Percentiles rank a stretch among this genome's conserved stretches.
Evolutionary conservation across 1,140 invertebrate genomes (phyloP).

Genomic region (Bombus soroeensis): DNA sequence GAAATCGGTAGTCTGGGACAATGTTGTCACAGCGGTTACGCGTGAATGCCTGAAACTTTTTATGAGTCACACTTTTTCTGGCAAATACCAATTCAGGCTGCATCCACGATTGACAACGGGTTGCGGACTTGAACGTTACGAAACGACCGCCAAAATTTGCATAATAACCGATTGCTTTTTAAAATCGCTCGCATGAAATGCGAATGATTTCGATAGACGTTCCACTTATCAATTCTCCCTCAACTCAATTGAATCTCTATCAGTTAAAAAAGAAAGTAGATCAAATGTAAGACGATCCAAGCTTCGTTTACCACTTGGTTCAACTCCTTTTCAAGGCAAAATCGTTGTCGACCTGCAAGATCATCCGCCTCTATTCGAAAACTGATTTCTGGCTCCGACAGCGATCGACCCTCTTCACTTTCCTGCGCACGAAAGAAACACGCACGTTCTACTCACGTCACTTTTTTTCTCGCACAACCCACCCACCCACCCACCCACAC

Average conservation of each 20-base stretch:
- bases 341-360: background rate
- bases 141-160: constrained; percentile 24
- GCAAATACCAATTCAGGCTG: background rate
- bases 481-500: no score
- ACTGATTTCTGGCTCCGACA: background rate
- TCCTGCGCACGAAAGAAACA: background rate
- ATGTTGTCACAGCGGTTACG: constrained; percentile 53
- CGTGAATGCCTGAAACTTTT: constrained; percentile 50
- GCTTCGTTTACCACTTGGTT: background rate
- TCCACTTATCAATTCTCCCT: background rate
- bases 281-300: background rate
- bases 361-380: background rate
- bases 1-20: constrained; percentile 29
- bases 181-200: background rate
- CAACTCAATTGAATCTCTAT: background rate
- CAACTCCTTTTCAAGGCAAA: background rate
- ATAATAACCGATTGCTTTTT: background rate
- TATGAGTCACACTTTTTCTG: constrained; percentile 56
- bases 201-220: background rate
- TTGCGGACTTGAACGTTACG: background rate
- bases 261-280: background rate
- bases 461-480: constrained; percentile 29
- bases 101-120: background rate
- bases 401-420: constrained; percentile 8
- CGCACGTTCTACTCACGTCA: constrained; percentile 31